A percentile compares a stretch with the other conserved stretches of the same genome.
Evolutionary conservation across 2,797 vertebrate genomes (phyloP).

Genomic region (Muscicapa comitata): DNA sequence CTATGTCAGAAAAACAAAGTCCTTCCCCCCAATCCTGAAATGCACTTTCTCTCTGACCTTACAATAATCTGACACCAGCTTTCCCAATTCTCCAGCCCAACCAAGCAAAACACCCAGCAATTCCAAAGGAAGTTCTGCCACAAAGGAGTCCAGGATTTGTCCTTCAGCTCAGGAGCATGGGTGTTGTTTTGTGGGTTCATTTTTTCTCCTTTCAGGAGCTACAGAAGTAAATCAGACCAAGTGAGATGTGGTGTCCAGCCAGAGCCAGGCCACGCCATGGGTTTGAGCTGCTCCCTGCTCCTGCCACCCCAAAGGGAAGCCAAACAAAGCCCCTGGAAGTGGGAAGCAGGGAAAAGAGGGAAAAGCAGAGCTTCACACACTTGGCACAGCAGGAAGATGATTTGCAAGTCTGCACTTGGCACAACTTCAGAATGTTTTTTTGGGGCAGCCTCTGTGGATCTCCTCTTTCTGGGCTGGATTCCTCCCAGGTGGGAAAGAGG

Average conservation of each 20-base stretch:
- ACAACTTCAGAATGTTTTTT: conserved; percentile 7
- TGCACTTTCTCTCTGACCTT: neutral
- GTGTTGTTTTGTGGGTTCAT: neutral
- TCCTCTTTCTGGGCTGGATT: neutral
- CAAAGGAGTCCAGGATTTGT: neutral
- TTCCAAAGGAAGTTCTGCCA: neutral
- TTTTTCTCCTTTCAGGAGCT: neutral
- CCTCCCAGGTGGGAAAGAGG: neutral
- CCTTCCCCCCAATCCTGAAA: neutral
- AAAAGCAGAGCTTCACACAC: neutral
- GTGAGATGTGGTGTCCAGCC: rapidly evolving
- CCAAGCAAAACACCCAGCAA: neutral
- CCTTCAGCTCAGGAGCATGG: neutral
- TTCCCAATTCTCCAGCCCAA: neutral
- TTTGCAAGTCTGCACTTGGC: conserved; percentile 35
- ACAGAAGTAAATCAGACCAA: neutral
- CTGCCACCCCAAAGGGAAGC: rapidly evolving
- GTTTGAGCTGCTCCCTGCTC: neutral
- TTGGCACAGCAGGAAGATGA: neutral
- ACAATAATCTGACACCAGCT: neutral
- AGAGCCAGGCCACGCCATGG: neutral
- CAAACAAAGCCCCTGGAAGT: neutral
- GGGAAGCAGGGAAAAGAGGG: neutral
- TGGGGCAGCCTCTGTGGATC: neutral
- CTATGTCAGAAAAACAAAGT: neutral